phyloP scores from a whole-genome alignment of 2,113 vertebrate species.

The Cariama cristata region DNA sequence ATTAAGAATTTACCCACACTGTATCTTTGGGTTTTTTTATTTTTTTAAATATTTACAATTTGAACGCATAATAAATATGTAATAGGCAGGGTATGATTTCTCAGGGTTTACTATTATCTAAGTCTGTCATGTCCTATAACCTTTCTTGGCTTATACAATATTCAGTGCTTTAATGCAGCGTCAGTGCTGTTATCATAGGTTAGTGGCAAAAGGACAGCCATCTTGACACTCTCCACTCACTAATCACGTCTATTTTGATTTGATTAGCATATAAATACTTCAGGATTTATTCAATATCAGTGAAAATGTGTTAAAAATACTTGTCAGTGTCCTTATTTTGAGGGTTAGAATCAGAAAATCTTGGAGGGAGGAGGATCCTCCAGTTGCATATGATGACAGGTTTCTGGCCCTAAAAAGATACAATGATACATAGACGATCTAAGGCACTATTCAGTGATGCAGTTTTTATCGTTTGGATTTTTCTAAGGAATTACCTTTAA shows the following conservation, averaged over 20 bases:
- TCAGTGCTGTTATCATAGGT: slow-evolving; percentile 75
- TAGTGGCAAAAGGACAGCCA: slow-evolving; percentile 79
- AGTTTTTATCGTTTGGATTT: rapidly evolving
- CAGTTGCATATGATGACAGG: background rate
- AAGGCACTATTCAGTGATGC: background rate
- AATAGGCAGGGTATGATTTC: slow-evolving; percentile 69
- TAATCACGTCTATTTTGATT: slow-evolving; percentile 80
- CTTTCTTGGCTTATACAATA: slow-evolving; percentile 77
- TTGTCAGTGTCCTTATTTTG: slow-evolving; percentile 68
- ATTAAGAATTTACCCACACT: slow-evolving; percentile 77
- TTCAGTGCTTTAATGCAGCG: slow-evolving; percentile 66
- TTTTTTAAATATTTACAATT: slow-evolving; percentile 81
- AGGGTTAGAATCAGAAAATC: background rate
- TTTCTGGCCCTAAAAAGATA: background rate
- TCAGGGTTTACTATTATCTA: slow-evolving; percentile 73
- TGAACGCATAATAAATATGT: slow-evolving; percentile 81
- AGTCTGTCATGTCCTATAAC: slow-evolving; percentile 79
- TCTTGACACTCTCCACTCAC: slow-evolving; percentile 76
- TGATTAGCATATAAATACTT: slow-evolving; percentile 80
- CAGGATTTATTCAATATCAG: slow-evolving; percentile 71
- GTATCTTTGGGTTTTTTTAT: slow-evolving; percentile 58
- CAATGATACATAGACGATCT: background rate
- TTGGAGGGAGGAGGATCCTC: background rate
- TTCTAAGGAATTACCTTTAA: background rate
- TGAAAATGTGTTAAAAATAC: slow-evolving; percentile 76